Base-by-base conservation (phyloP, 2,888 invertebrate genomes). In the Crepidodera aurea region DNA sequence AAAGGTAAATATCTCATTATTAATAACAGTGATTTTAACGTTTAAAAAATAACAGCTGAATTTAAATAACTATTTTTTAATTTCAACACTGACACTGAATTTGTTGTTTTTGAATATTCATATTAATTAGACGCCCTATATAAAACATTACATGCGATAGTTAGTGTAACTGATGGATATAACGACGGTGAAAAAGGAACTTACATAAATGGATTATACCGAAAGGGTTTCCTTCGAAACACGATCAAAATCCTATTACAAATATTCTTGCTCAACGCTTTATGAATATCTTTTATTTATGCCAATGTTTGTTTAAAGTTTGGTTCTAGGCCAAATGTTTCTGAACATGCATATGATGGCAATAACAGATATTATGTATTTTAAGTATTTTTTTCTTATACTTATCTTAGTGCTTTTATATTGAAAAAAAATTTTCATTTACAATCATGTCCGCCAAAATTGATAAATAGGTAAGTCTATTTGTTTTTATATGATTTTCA, bases 291-390 rank as follows among this genome's bases (percentile, higher is more conserved):
- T 34, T 22, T n/a, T 29, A 29, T 2, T 29, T 7, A 8, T 29
- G 6, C 29, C 3, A 25, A 25, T 25, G 10, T 29, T 29, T 5
- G n/a, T n/a, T n/a, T n/a, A n/a, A n/a, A n/a, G n/a, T n/a, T n/a
- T n/a, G n/a, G n/a, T n/a, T n/a, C n/a, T n/a, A 12, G 34, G 13
- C 13, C 12, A 34, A 51, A 72, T 72, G 70, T 69, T 66, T 48
- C 40, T 71, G 1, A 71, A 71, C 44, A 57, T 59, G 46, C 63
- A 70, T 37, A 71, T 71, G 66, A 68, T 71, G 70, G 71, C 69
- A 2, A 68, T 73, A 16, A 67, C 70, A 1, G 71, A 71, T 53
- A 69, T 73, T 15, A 66, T 73, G 67, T 73, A 71, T 51, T 73
- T 71, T 48, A 73, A 71, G 57, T 73, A 73, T 51, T 66, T 71